Base-by-base conservation (phyloP, 2,797 vertebrate genomes). In the Hephaestus fuliginosus region DNA sequence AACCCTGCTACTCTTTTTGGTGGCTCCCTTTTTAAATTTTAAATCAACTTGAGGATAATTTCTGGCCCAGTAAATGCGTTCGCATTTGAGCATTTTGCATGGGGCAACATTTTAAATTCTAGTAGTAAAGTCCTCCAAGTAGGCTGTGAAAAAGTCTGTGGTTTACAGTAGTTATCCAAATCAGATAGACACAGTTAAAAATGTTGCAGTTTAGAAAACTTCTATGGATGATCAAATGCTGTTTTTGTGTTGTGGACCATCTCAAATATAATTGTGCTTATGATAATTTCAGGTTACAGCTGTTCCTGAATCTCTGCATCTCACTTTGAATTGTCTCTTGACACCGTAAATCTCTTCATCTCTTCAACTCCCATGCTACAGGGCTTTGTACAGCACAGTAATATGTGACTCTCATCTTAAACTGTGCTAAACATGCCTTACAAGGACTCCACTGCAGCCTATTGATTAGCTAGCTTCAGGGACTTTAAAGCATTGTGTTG, bases 381-480 rank as follows among this genome's bases (percentile, higher is more conserved):
- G 48, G 7, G 57, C 51, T 80, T 76, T 85, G 52, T 70, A 44
- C 79, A 63, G 28, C 30, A 65, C 53, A 60, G 60, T 74, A 68
- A 70, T 72, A 62, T 64, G 56, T 10, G 5, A 63, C 33, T 66
- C 43, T 70, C 56, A 74, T 39, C 53, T 74, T 67, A 58, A 71
- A 65, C 71, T 64, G 66, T 77, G 67, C 62, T 80, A 76, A 82
- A 85, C 66, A 80, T 56, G 62, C 58, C 39, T 70, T 82, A 64
- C 52, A 51, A 75, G 49, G 44, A 8, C 74, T 79, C 55, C 12
- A 15, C 76, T 82, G 82, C 43, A 79, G 72, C 58, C 46, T 84
- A 76, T 82, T 84, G 86, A 91, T 88, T 81, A 43, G 57, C 15
- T 44, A n/a, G 64, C 89, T 84, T 77, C 25, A 53, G 77, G 85